phyloP scores from a whole-genome alignment of 2,113 vertebrate species.

The Paramisgurnus dabryanus region DNA sequence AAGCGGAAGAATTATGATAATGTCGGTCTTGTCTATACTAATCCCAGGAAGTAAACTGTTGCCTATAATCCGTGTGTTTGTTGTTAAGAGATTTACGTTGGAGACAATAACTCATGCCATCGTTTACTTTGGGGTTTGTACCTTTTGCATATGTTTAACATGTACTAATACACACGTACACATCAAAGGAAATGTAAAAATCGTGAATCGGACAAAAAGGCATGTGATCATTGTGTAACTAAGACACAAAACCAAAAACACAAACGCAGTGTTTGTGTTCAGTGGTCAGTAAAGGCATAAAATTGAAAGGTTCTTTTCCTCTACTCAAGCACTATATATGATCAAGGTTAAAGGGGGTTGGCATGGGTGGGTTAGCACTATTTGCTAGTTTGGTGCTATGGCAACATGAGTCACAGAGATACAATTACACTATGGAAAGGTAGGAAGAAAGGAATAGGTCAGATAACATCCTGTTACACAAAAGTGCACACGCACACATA shows the following conservation, averaged over 20 bases:
- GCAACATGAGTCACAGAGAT: conserved; percentile 56
- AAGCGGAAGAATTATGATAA: no score
- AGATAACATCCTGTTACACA: conserved; percentile 41
- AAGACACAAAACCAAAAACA: conserved; percentile 34
- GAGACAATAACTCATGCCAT: no score
- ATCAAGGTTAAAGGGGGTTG: conserved; percentile 27
- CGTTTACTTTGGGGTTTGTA: no score
- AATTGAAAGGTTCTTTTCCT: conserved; percentile 26
- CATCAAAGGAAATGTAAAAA: no score
- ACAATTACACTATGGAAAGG: conserved; percentile 51
- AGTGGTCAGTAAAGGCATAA: conserved; percentile 7
- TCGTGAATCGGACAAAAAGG: neutral
- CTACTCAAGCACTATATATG: conserved; percentile 32
- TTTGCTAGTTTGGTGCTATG: conserved; percentile 39
- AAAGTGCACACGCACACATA: conserved; percentile 15
- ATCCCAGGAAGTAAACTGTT: no score
- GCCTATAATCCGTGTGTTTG: no score
- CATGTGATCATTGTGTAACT: conserved; percentile 38
- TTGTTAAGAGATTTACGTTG: no score
- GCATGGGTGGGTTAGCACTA: conserved; percentile 39
- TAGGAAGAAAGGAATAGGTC: conserved; percentile 47
- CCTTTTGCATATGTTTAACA: no score
- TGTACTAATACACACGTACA: no score
- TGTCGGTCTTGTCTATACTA: no score
- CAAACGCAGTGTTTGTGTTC: conserved; percentile 24